Evolutionary conservation across 2,113 vertebrate genomes (phyloP), one percentile per base, ranked within the genome.

Genomic region (Progne subis): DNA sequence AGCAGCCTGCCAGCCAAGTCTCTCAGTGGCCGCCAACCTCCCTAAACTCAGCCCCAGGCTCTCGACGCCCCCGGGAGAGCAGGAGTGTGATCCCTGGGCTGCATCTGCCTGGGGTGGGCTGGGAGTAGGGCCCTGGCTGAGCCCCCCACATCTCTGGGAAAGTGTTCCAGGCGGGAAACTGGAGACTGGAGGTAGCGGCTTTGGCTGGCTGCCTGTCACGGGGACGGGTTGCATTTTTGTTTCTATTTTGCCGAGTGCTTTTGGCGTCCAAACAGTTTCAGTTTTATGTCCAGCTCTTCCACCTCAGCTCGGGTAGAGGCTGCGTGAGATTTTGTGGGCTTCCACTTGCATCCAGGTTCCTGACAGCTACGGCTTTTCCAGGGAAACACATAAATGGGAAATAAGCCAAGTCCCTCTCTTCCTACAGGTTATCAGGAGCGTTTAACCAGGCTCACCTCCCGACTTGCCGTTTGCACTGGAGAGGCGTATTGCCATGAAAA

Each of bases 351-450:
- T 59, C 50, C 39, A 0, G 20, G 9, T 4, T 77, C 21, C 75
- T 88, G 71, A 67, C 26, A 65, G 69, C 64, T 84, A 3, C 53
- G 39, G 52, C 69, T 91, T 86, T 64, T 90, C 70, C 18, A 25
- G 84, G 53, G 55, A 47, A 74, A 59, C 0, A 1, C 32, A 1
- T 3, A 49, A 88, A 52, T 23, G 60, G 86, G 81, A 88, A 86
- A 91, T 74, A 88, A 96, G 82, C 69, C 65, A 43, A 86, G 83
- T 86, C 70, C 56, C 68, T 92, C 37, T 91, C 70, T 95, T 63
- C 64, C 94, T 88, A 81, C 68, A 94, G 85, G 88, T 92, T 84
- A 37, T 65, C 77, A 6, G 84, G 65, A 89, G 78, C 47, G 3
- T 52, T 75, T 83, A 52, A 59, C 86, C 70, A 28, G 89, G 49